Base-by-base conservation (phyloP, 1,140 invertebrate species). In the Aphis craccivora region DNA sequence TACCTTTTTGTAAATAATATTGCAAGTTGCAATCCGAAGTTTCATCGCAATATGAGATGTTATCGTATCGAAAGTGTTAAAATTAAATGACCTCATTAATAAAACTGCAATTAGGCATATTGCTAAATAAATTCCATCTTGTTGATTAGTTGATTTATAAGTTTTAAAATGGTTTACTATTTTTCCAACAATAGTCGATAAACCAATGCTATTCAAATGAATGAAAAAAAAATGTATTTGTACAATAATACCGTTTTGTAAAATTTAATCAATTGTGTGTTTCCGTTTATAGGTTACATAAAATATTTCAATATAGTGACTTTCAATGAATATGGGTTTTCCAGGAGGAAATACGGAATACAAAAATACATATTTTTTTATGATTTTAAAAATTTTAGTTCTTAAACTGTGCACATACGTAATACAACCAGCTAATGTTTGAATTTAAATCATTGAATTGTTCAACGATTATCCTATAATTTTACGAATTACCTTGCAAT, bases 1-100 rank as follows among this genome's bases (percentile, higher is more conserved):
- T 88, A 88, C 86, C 86, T 88, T 88, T 2, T 88, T 48, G 45
- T 88, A 88, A 88, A 88, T 88, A 51, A 88, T 20, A 88, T 88
- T 20, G 18, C 43, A 88, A n/a, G n/a, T 88, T 4, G 86, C 43
- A n/a, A 88, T 7, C n/a, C 86, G 86, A 8, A n/a, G 22, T 88
- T 88, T 48, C 86, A 88, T 88, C 35, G 45, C 86, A 2, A 35
- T 30, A 88, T 88, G 86, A 51, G 45, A 88, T 51, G 9, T 22
- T 35, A 7, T 88, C 30, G 8, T 20, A 35, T 22, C 45, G 2
- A 1, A 88, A 51, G 1, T 3, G 9, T 20, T 88, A 35, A 35
- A 86, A 25, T 18, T 4, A 51, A 48, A 8, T n/a, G 45, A 51
- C 18, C 14, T 88, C 5, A 6, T 48, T 51, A 88, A 51, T 51